Evolutionary conservation across 2,797 vertebrate genomes (phyloP), one percentile per base, ranked within the genome.

Genomic region (Karalla daura): DNA sequence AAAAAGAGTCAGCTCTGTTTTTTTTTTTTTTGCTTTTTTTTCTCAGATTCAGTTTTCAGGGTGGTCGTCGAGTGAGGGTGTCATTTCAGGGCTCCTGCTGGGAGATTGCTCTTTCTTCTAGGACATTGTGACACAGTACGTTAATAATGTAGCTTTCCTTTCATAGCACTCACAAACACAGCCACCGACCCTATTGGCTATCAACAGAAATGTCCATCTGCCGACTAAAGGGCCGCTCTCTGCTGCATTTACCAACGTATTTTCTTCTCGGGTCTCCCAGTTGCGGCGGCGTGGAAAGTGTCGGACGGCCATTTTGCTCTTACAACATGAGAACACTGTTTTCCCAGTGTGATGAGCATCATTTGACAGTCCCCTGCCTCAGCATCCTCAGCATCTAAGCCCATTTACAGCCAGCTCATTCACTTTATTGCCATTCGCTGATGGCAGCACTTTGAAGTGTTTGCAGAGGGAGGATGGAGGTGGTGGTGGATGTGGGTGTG

Each of bases 361-460:
- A 56, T 86, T 85, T 87, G 81, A 88, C 84, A 85, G 79, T 65
- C 74, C 73, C 72, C 69, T 78, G 72, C 63, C 81, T 86, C 80
- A 72, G 81, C 75, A 79, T 81, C 78, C 73, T 40, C 61, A 24
- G 68, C 76, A 79, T 78, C 80, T 74, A 21, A 51, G 47, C 51
- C 69, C 79, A 81, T 86, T 88, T 86, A 71, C 67, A 51, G 74
- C 52, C 66, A 84, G 70, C 79, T 85, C 84, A 59, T 87, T 86
- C 86, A 63, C 81, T 85, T 82, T 80, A 82, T 76, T 74, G 83
- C 90, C 76, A 51, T 80, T 71, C 59, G 81, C 85, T 89, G 83
- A 88, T 90, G 87, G 89, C 77, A 86, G 85, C 84, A 86, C 84
- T 87, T 85, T 90, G 79, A 82, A 87, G 85, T 84, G 86, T 82